A percentile compares a stretch with the other conserved stretches of the same genome.
phyloP scores from a whole-genome alignment of 1,140 invertebrate species.

The Euglossa dilemma region DNA sequence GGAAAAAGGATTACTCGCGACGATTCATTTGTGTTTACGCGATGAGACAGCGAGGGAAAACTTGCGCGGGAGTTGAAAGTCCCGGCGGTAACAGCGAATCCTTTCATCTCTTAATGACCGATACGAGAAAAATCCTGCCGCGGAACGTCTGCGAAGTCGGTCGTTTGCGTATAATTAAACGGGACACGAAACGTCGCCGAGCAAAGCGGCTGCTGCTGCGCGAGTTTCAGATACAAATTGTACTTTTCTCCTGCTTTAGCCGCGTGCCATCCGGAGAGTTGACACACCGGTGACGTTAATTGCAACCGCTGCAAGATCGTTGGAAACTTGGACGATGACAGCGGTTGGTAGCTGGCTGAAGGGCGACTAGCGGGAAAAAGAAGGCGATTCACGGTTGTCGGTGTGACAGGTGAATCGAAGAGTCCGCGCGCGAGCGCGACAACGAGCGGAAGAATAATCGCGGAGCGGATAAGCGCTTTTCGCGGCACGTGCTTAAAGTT shows the following conservation, averaged over 20 bases:
- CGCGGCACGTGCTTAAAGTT: constrained; percentile 39
- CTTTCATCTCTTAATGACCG: neutral
- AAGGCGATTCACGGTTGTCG: neutral
- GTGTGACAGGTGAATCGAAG: neutral
- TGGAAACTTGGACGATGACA: constrained; percentile 25
- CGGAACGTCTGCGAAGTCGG: neutral
- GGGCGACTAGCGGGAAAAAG: constrained; percentile 19
- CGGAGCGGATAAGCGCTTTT: constrained; percentile 15
- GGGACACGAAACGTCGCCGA: neutral
- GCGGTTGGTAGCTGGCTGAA: neutral
- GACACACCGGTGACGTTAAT: constrained; percentile 41
- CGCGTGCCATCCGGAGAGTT: neutral
- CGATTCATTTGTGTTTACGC: neutral
- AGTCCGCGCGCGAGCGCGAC: neutral
- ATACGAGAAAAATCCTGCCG: neutral
- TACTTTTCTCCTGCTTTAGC: constrained; percentile 25
- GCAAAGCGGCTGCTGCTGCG: neutral
- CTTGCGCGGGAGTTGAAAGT: neutral
- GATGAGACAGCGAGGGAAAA: neutral
- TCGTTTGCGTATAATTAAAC: constrained; percentile 27
- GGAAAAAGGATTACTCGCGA: neutral
- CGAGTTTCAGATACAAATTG: constrained; percentile 20
- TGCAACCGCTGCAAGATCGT: constrained; percentile 9
- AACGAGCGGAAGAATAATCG: neutral
- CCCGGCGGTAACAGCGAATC: neutral